Percentiles rank a stretch among this genome's conserved stretches.
These are phyloP conservation scores for Aythya fuligula DNA, from an alignment of 2,797 vertebrate species.

Conservation along the genomic window DNA sequence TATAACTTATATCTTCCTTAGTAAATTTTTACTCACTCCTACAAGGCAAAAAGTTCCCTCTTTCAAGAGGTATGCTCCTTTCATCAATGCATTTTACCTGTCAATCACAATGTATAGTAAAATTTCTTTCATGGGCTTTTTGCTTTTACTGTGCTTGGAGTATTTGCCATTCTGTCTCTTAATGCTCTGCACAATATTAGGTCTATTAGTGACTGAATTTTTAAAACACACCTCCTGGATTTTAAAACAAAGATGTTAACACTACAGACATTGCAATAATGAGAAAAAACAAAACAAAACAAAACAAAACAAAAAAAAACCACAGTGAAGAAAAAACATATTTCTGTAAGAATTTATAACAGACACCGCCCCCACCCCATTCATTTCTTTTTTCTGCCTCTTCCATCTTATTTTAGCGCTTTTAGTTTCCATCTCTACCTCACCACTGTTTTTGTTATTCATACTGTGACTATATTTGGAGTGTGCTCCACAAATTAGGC, in stretches of 20 bases:
- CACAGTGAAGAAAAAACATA: not conserved
- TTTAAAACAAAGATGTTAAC: not conserved
- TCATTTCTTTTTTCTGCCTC: not conserved
- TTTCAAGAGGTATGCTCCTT: not conserved
- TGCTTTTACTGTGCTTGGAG: not conserved
- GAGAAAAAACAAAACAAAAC: not conserved
- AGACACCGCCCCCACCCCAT: not conserved
- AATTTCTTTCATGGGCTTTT: not conserved
- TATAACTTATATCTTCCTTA: not conserved
- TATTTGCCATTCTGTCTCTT: not conserved
- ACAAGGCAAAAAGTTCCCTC: not conserved
- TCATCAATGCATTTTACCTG: not conserved
- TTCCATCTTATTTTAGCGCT: not conserved
- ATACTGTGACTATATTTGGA: not conserved
- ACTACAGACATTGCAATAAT: not conserved
- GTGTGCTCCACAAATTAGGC: not conserved
- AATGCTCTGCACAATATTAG: not conserved
- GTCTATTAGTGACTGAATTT: not conserved
- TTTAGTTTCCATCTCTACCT: not conserved
- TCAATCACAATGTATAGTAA: not conserved
- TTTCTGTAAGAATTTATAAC: not conserved
- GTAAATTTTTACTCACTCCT: not conserved
- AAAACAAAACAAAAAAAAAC: not conserved
- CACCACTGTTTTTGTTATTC: not conserved
- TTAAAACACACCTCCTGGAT: not conserved